Evolutionary conservation across 1,140 invertebrate species (phyloP), one percentile per base, ranked within the genome.

Genomic region (Drosophila funebris): DNA sequence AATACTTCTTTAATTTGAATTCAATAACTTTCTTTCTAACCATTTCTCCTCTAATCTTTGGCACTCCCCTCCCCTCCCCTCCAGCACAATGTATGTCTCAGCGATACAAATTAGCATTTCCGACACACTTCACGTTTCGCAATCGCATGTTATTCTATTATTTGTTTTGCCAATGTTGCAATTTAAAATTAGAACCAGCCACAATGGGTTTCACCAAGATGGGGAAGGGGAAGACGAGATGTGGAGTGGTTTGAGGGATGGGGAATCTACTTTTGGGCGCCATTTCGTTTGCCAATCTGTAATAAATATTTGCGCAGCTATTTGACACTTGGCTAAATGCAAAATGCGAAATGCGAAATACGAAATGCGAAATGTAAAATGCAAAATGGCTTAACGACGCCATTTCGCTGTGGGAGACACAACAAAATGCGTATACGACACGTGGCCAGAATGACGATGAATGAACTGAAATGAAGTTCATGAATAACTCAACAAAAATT

Each of bases 291-390:
- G 60, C 29, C 53, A 58, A 60, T 29, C 22, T 50, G 44, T 60
- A 53, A 52, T 67, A 76, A 80, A 80, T 76, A 80, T 81, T 81
- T 81, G 73, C 62, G 14, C 58, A 76, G 46, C 68, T 33, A 76
- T 81, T 81, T 68, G 73, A 73, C 68, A 76, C 64, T 62, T 72
- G 58, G 39, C 29, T 29, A 57, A 76, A 43, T 37, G 44, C 69
- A 44, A 58, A 58, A 58, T 60, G 43, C 43, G n/a, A 57, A 76
- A 43, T 37, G 44, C 69, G 52, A 58, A 58, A 58, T 60, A 29
- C 43, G n/a, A n/a, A n/a, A n/a, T n/a, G n/a, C n/a, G n/a, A n/a
- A n/a, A n/a, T n/a, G n/a, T n/a, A n/a, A 57, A 76, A 43, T 37
- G 44, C 69, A 44, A 58, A 58, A 58, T 60, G 43, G 29, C 14